Evolutionary conservation across 2,797 vertebrate genomes (phyloP), one percentile per base, ranked within the genome.

Genomic region (Falco novaeseelandiae): DNA sequence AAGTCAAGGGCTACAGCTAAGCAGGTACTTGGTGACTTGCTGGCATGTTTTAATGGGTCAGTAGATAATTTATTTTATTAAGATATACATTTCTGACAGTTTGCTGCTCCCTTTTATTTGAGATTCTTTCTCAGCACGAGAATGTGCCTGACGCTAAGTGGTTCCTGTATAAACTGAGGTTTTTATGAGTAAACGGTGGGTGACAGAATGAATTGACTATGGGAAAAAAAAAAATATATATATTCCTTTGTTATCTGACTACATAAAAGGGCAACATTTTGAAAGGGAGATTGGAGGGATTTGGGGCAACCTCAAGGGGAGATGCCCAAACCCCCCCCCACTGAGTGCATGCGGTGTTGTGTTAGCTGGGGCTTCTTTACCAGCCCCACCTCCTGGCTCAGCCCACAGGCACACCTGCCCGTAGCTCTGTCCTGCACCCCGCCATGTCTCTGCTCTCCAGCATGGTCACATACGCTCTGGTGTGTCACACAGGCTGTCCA

Each of bases 51-150:
- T 59, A 80, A 51, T 69, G 32, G 42, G 32, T 61, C 52, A 40
- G 6, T 29, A 90, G 26, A 54, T 46, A 0, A 46, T 67, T 80
- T 77, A 0, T 82, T 90, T 76, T 76, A 11, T 49, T 81, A 71
- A 88, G 32, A 91, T 81, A 83, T 18, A 23, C 0, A 5, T 72
- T 94, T 95, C 72, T 90, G 44, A 27, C 61, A 49, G 22, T 10
- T 55, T 83, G 8, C 51, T 66, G 8, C 29, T 87, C 12, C 27
- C 32, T 80, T 25, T 59, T 73, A 62, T 38, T 74, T 65, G 27
- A 80, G 55, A 71, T 90, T 58, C 66, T 87, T 87, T 91, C 52
- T 88, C 65, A 81, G 15, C 23, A 77, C 44, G 29, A 51, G 55
- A 73, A 74, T 30, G 32, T 49, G 14, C 54, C 58, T 69, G 46